Base-by-base conservation (phyloP, 2,888 invertebrate species). In the Phasia obesa region DNA sequence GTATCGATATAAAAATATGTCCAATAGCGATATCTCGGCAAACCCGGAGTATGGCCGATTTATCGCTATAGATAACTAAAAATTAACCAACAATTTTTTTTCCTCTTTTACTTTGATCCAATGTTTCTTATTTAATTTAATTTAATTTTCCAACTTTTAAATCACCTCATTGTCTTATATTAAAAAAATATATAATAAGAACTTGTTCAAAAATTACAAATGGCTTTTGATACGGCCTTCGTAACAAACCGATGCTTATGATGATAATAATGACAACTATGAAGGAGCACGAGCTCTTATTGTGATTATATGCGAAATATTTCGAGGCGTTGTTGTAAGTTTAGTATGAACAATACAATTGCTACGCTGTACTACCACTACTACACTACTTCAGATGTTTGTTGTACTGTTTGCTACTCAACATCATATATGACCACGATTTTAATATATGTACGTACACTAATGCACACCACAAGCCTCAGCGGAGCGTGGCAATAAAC, bases 401-500 rank as follows among this genome's bases (percentile, higher is more conserved):
- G 51, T 49, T 67, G 59, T 44, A 25, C 38, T 59, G 23, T 35
- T n/a, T n/a, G n/a, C n/a, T 35, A 11, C 35, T 11, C 35, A 35
- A 9, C 9, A 35, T 11, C n/a, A 74, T 60, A 74, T 73, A 79
- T 67, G 79, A 80, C 67, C 64, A 80, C 79, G 74, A 67, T 74
- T 80, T 80, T 74, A 80, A 79, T 31, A 59, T 73, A 80, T 67
- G 79, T 80, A 80, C 79, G 79, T 74, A 74, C 73, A 77, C 83
- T 76, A 83, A 83, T 77, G 83, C 83, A 84, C 83, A 83, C 85
- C 86, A 80, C 87, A 87, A 88, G 88, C 89, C 87, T 87, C 89
- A 89, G 87, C 88, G 88, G 88, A 89, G 89, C 89, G 89, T 89
- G 87, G 87, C 88, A 88, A 86, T 85, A 85, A 85, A 85, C 85